Base-by-base conservation (phyloP, 2,113 vertebrate genomes). In the Pelusios castaneus region DNA sequence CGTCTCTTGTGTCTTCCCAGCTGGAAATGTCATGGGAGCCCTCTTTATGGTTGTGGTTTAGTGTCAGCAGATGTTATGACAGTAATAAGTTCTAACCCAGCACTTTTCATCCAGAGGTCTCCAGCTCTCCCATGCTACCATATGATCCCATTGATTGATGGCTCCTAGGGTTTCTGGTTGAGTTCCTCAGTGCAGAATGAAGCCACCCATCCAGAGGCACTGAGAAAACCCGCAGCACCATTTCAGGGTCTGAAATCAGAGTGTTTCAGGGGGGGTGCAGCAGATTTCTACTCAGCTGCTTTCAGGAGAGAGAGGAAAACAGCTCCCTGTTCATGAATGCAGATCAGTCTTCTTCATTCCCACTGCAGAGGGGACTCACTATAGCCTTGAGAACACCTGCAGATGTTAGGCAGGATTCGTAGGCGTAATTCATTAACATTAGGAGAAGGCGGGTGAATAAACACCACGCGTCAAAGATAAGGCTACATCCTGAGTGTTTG, bases 101-200 rank as follows among this genome's bases (percentile, higher is more conserved):
- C 10, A 13, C n/a, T 3, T n/a, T 56, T 38, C 1, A 2, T 54
- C 45, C 9, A 41, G 31, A 27, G 60, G 13, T 38, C n/a, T n/a
- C 29, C 0, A 2, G 24, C 8, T 10, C 3, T 25, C 54, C 34
- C 2, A 0, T 47, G 3, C 1, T 0, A 41, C 76, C 51, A 8
- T n/a, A 11, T 19, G 60, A 58, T 2, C 60, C 54, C 63, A 0
- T 10, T 29, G 31, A 34, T 34, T 80, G 86, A 80, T 25, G 63
- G 31, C 63, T 1, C 24, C 51, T 49, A 8, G 81, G 58, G 84
- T 81, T 81, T 77, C 70, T 22, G 2, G 49, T 2, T 56, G 63
- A 41, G 54, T 38, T 29, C 58, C 2, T 6, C 31, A 10, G 45
- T 19, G 56, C 21, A 21, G 79, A 56, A 19, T 10, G 45, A 82